A percentile compares a stretch with the other conserved stretches of the same genome.
phyloP scores from a whole-genome alignment of 2,888 invertebrate genomes.

The Dinocampus coccinellae region DNA sequence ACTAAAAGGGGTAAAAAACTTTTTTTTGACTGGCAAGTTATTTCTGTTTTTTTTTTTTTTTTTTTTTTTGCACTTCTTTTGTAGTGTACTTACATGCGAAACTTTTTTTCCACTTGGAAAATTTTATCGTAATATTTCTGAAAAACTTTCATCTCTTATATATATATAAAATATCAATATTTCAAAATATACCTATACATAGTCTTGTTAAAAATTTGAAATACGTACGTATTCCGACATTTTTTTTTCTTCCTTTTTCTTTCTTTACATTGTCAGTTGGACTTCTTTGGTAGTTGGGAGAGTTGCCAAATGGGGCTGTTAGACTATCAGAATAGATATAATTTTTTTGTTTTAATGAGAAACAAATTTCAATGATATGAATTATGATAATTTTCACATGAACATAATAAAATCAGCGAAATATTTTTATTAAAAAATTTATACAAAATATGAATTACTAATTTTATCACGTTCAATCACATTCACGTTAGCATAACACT shows the following conservation, averaged over 20 bases:
- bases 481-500: conserved; percentile 10
- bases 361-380: neutral
- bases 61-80: neutral
- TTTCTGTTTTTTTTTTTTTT: conserved; percentile 9
- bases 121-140: neutral
- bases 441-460: neutral
- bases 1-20: conserved; percentile 2
- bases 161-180: neutral
- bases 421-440: too few relatives aligned
- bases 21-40: conserved; percentile 34
- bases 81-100: conserved; percentile 2
- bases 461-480: conserved; percentile 8
- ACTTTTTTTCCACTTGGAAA: conserved; percentile 21
- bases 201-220: neutral
- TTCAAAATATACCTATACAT: neutral
- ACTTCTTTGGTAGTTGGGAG: neutral
- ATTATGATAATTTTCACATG: neutral
- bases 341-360: too few relatives aligned
- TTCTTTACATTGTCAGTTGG: neutral
- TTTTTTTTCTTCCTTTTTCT: neutral
- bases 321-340: neutral
- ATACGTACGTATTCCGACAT: neutral
- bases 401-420: neutral
- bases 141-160: conserved; percentile 28
- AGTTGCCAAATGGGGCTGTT: neutral